phyloP scores from a whole-genome alignment of 1,140 invertebrate genomes.

The Diprion similis region DNA sequence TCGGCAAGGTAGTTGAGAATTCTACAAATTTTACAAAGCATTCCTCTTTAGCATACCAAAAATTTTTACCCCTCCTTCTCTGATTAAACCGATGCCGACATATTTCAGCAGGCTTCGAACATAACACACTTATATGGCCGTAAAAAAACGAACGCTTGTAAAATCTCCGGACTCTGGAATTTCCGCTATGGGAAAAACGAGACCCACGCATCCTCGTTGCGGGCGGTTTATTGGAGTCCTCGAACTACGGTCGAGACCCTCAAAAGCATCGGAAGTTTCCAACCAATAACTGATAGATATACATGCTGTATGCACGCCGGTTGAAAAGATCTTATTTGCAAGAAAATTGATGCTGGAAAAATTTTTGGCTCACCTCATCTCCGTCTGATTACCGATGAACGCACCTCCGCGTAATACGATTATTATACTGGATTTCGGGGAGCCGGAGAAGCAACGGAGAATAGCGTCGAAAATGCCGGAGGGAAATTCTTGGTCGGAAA shows the following conservation, averaged over 20 bases:
- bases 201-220: constrained; percentile 1
- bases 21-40: no score
- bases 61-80: no score
- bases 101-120: neutral
- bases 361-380: no score
- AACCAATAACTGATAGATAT: neutral
- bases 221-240: neutral
- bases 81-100: neutral
- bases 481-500: neutral
- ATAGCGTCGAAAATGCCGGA: no score
- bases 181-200: neutral
- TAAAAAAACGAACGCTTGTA: neutral
- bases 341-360: neutral
- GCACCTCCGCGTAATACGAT: no score
- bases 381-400: no score
- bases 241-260: neutral
- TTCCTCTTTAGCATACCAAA: no score
- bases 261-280: neutral
- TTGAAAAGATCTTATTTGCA: neutral
- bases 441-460: no score
- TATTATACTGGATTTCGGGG: no score
- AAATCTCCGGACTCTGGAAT: neutral
- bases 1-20: no score
- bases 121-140: neutral
- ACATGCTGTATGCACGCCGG: neutral